Base-by-base conservation (phyloP, 2,113 vertebrate genomes). In the Onychostruthus taczanowskii region DNA sequence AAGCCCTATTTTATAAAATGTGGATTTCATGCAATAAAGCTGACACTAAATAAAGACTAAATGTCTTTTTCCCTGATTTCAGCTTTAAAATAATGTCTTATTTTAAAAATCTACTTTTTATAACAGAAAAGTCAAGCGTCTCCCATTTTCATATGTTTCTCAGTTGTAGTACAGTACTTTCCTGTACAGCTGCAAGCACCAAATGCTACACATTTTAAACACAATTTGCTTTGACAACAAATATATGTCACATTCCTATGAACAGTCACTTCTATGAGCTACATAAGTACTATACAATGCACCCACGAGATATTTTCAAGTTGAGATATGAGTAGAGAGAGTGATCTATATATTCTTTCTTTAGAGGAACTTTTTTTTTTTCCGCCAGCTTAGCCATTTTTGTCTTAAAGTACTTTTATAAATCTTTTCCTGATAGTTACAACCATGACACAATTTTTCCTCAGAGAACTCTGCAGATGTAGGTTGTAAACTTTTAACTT, bases 101-200 rank as follows among this genome's bases (percentile, higher is more conserved):
- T 90, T 94, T 88, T 49, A 94, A 90, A 47, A 87, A 63, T 77
- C 89, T 79, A 56, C 75, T 84, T 94, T 89, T 78, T 93, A 5
- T 39, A 93, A 63, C n/a, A 78, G 81, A 43, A 75, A 85, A 41
- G 12, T 35, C 41, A 44, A 77, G 67, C 24, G 66, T 86, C 82
- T 94, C 92, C 93, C 93, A 75, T 95, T 96, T 95, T 87, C 80
- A 28, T 69, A 56, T 56, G 61, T 91, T 90, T 96, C 94, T 80
- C 82, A 93, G 27, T 47, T 93, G 77, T 55, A 94, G 93, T 59
- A 86, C 61, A 78, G 64, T 76, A 89, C 76, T 77, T 93, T 95
- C 78, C 69, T 44, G 93, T 91, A 96, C 83, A 96, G 93, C 84
- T 87, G 66, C 86, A 95, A 94, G 84, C 59, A 89, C 47, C 69